phyloP scores from a whole-genome alignment of 2,888 invertebrate species.

The Acronicta aceris region DNA sequence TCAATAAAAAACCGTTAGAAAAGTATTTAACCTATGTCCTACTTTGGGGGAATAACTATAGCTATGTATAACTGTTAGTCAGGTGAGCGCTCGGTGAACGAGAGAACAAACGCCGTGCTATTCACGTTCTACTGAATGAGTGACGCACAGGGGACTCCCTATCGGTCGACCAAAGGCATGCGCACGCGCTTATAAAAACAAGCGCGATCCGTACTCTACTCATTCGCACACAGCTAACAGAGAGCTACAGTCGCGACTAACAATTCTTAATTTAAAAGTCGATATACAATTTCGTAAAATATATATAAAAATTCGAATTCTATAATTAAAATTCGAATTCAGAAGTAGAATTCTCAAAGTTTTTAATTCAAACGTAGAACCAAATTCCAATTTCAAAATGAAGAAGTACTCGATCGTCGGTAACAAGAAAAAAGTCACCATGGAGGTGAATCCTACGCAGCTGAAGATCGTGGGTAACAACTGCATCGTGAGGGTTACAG shows the following conservation, averaged over 20 bases:
- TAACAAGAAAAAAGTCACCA: constrained; percentile 86
- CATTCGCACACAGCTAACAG: constrained; percentile 56
- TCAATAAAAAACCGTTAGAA: constrained; percentile 1
- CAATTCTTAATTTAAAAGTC: constrained; percentile 13
- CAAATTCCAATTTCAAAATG: constrained; percentile 67
- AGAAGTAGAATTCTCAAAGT: constrained; percentile 24
- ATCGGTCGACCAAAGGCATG: constrained; percentile 54
- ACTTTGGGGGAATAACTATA: constrained; percentile 41
- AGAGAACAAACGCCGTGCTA: constrained; percentile 23
- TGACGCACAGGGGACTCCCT: constrained; percentile 71
- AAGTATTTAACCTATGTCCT: constrained; percentile 6
- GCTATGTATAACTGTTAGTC: constrained; percentile 20
- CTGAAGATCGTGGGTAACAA: constrained; percentile 83
- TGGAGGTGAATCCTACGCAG: constrained; percentile 78
- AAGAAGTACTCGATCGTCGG: constrained; percentile 84
- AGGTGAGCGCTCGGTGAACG: constrained; percentile 23
- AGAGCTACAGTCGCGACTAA: constrained; percentile 29
- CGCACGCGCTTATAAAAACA: constrained; percentile 60
- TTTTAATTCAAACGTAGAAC: constrained; percentile 27
- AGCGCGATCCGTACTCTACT: constrained; percentile 24
- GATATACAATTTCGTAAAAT: constrained; percentile 19
- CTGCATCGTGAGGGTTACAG: constrained; percentile 77
- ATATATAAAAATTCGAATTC: no score
- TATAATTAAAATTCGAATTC: constrained; percentile 26
- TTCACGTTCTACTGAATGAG: constrained; percentile 60